Percentiles rank a stretch among this genome's conserved stretches.
These are phyloP conservation scores for Calonectris borealis DNA, from an alignment of 2,113 vertebrate species.

Conservation along the genomic window DNA sequence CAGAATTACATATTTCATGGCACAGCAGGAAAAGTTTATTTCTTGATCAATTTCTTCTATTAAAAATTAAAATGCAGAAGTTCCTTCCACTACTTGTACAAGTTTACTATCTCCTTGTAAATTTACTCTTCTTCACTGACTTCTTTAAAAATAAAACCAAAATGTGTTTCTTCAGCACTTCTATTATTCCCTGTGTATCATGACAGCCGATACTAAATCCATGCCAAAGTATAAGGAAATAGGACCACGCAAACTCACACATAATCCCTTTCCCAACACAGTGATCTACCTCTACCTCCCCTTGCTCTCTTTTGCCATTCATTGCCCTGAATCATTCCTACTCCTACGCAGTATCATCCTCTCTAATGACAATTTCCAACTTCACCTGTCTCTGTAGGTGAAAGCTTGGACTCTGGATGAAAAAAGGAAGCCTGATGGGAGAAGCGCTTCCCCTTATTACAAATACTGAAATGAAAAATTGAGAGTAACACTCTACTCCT, in stretches of 20 bases:
- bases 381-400: background rate
- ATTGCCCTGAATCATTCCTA: background rate
- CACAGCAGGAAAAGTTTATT: background rate
- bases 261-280: background rate
- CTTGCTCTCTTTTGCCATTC: background rate
- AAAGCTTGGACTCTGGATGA: background rate
- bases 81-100: background rate
- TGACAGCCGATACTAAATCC: fast-evolving
- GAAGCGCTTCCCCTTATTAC: background rate
- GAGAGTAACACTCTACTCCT: background rate
- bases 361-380: background rate
- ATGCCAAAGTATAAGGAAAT: background rate
- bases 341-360: background rate
- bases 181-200: background rate
- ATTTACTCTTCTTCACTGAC: background rate
- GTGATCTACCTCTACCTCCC: background rate
- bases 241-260: background rate
- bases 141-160: background rate
- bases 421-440: background rate
- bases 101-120: background rate
- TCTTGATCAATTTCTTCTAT: background rate
- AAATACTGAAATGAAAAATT: background rate
- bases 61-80: background rate
- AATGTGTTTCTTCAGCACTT: background rate
- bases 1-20: background rate